Evolutionary conservation across 37 sponge, comb jelly and placozoan species (phyloP).

Genomic region (Mnemiopsis leidyi): DNA sequence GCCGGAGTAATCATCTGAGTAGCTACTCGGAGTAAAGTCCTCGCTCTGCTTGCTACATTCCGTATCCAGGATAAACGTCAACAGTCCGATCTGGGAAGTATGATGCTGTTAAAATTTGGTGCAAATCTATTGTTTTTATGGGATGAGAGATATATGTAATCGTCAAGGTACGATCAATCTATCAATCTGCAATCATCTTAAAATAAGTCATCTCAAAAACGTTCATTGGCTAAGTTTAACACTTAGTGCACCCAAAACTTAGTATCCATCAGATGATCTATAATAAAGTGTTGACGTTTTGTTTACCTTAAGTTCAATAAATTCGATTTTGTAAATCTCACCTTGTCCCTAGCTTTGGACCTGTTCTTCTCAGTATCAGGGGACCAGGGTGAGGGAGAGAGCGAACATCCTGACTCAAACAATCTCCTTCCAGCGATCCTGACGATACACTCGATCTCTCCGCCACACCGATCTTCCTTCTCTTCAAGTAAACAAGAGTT

Average conservation of each 20-base stretch:
- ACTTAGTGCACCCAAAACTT: too few relatives aligned
- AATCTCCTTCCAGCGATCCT: conserved; percentile 34
- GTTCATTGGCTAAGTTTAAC: too few relatives aligned
- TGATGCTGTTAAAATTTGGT: too few relatives aligned
- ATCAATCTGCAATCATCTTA: too few relatives aligned
- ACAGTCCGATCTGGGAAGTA: neutral
- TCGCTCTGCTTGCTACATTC: neutral
- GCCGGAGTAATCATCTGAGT: neutral
- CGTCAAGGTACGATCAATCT: too few relatives aligned
- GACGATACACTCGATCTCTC: neutral
- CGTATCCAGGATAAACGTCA: conserved; percentile 40
- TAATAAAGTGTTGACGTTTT: too few relatives aligned
- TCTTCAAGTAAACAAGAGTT: neutral
- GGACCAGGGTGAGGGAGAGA: neutral
- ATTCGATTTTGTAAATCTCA: too few relatives aligned
- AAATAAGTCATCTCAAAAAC: too few relatives aligned
- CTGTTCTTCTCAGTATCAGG: neutral
- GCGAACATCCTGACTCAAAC: neutral
- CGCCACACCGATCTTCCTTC: neutral
- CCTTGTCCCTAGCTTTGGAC: neutral
- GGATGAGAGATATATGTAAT: too few relatives aligned
- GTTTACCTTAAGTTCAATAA: too few relatives aligned
- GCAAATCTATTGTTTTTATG: too few relatives aligned
- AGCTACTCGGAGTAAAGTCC: neutral
- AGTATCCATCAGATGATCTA: too few relatives aligned